Evolutionary conservation across 2,888 invertebrate species (phyloP), one percentile per base, ranked within the genome.

Genomic region (Dioctria rufipes): DNA sequence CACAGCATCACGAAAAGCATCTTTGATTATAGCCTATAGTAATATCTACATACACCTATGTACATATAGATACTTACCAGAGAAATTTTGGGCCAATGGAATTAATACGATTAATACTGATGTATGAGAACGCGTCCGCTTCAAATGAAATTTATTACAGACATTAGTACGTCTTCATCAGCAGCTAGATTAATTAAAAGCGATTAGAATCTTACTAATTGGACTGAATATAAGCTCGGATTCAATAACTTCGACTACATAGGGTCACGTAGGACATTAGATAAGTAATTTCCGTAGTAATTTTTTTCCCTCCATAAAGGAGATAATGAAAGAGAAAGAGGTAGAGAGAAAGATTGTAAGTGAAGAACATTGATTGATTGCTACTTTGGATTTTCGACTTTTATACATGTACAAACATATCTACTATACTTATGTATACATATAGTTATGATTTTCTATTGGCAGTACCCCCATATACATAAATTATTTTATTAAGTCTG

Each of bases 161-260:
- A 42, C 40, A 46, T 40, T 46, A 46, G 25, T 25, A 46, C 46
- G 67, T 67, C 67, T 67, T 67, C 67, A 67, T 67, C 49, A 37
- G 25, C 25, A 25, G 43, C 4, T 9, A 13, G 67, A 67, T 67
- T 67, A 67, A 67, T 67, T 67, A 67, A 67, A 67, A 67, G 67
- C 46, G 67, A 67, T 67, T 67, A 67, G 67, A 67, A 67, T 67
- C 67, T 43, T n/a, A 46, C 67, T 67, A 67, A 67, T 67, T 43
- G 43, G 3, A 13, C 40, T 67, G 49, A 49, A 67, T 46, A 67
- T 67, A 46, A 67, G 67, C 67, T 67, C 9, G 46, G 46, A 67
- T 67, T 67, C 67, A 67, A 67, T 67, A 67, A 67, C 49, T 49
- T 46, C 8, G 9, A 40, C 13, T 9, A 67, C 13, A 8, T 6